Base-by-base conservation (phyloP, 2,113 vertebrate species). In the Agelaius tricolor region DNA sequence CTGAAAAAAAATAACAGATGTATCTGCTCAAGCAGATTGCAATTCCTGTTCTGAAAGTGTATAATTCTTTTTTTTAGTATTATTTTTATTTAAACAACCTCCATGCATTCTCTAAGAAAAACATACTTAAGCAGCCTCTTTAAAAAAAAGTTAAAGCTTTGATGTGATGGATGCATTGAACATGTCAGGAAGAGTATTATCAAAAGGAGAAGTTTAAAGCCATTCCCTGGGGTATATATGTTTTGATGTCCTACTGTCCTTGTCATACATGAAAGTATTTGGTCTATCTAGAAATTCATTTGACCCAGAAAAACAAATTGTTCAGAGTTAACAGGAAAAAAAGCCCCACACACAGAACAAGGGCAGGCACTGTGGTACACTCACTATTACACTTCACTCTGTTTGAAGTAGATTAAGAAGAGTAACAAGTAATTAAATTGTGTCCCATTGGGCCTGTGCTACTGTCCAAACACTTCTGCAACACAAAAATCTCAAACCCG, bases 201-300 rank as follows among this genome's bases (percentile, higher is more conserved):
- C 97, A 97, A 98, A 98, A 97, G 73, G 77, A 97, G 65, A 92
- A 69, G 62, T 96, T 96, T 97, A 87, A 97, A 98, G 93, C 77
- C 51, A 19, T 95, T 97, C 96, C 96, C 93, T 74, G 37, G 89
- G 94, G 89, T 89, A 96, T 94, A 93, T 63, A 52, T 83, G 91
- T 97, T 97, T 97, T 98, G 96, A 97, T 97, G 96, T 97, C 94
- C 81, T 75, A 95, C 95, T 98, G 93, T 97, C 97, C 96, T 97
- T 97, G 95, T 94, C 96, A 96, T 82, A 96, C 84, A 97, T 97
- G 85, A 97, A 98, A 98, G 96, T 94, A 87, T 94, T 96, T 93
- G 78, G 83, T 96, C 95, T 96, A 90, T 93, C 93, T 63, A 97
- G 97, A 97, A 98, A 96, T 94, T 95, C 89, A 66, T 91, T 97